Evolutionary conservation across 2,888 invertebrate genomes (phyloP).

Genomic region (Apamea sordens): DNA sequence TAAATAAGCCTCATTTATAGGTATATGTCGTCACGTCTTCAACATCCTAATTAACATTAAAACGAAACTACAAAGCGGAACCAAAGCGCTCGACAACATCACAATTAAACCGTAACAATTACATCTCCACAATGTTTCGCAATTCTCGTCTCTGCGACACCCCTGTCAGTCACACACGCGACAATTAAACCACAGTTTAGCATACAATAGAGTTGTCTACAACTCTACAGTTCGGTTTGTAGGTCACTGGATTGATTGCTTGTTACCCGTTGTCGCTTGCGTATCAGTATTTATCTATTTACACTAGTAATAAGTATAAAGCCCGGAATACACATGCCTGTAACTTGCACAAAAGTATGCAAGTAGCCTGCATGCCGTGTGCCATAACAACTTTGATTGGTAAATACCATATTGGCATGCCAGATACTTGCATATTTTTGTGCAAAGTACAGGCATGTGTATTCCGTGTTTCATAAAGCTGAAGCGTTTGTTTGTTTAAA

Average conservation of each 20-base stretch:
- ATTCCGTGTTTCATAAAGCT: too few relatives aligned
- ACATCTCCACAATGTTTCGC: constrained; percentile 17
- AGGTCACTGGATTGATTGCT: constrained; percentile 80
- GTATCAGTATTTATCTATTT: constrained; percentile 45
- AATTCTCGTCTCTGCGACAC: constrained; percentile 34
- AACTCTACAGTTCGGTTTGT: constrained; percentile 68
- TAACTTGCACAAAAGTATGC: too few relatives aligned
- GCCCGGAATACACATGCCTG: too few relatives aligned
- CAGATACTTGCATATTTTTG: too few relatives aligned
- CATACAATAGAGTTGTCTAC: constrained; percentile 81
- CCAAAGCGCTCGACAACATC: constrained; percentile 19
- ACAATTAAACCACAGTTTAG: constrained; percentile 79
- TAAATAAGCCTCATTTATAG: background rate
- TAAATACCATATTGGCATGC: too few relatives aligned
- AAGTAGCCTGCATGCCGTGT: too few relatives aligned
- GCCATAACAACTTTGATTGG: too few relatives aligned
- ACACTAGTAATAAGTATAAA: background rate
- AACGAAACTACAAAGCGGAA: constrained; percentile 29
- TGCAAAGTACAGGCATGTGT: too few relatives aligned
- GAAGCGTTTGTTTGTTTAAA: background rate
- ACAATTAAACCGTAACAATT: constrained; percentile 35
- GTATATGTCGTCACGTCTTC: background rate
- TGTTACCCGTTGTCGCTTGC: constrained; percentile 60
- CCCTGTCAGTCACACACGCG: constrained; percentile 61
- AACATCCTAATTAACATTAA: constrained; percentile 19